phyloP scores from a whole-genome alignment of 2,797 vertebrate genomes.

The Rachycentron canadum region DNA sequence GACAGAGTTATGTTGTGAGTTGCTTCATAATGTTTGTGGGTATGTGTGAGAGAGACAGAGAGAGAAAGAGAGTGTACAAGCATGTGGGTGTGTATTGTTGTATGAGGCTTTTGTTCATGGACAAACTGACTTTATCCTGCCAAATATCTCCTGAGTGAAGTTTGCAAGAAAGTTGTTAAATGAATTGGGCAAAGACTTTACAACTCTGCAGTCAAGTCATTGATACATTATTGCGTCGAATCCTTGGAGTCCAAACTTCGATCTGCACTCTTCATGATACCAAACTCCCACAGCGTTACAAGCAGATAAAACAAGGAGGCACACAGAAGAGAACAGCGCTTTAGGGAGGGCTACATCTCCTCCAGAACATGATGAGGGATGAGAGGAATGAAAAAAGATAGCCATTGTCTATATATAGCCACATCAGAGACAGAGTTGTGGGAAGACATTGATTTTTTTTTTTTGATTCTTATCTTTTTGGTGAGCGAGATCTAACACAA shows the following conservation, averaged over 20 bases:
- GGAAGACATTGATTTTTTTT: constrained; percentile 73
- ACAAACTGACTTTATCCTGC: constrained; percentile 46
- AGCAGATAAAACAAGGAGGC: constrained; percentile 56
- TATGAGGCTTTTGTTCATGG: constrained; percentile 52
- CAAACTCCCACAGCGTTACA: constrained; percentile 56
- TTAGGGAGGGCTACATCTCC: constrained; percentile 61
- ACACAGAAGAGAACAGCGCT: constrained; percentile 54
- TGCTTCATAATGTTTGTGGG: constrained; percentile 51
- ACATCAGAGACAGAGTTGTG: constrained; percentile 63
- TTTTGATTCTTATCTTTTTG: constrained; percentile 55
- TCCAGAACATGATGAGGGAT: constrained; percentile 66
- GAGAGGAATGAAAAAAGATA: constrained; percentile 58
- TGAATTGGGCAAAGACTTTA: constrained; percentile 47
- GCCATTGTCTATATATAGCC: constrained; percentile 71
- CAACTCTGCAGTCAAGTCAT: constrained; percentile 52
- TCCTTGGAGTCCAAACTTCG: constrained; percentile 64
- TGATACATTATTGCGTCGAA: constrained; percentile 40
- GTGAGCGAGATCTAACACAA: constrained; percentile 59
- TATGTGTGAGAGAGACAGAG: constrained; percentile 34
- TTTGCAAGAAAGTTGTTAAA: constrained; percentile 57
- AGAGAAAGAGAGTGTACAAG: constrained; percentile 12
- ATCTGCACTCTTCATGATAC: constrained; percentile 61
- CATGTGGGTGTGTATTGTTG: constrained; percentile 51
- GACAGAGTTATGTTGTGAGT: constrained; percentile 41
- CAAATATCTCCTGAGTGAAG: constrained; percentile 59